Percentiles rank a stretch among this genome's conserved stretches.
phyloP scores from a whole-genome alignment of 2,113 vertebrate species.

The Falcunculus frontatus region DNA sequence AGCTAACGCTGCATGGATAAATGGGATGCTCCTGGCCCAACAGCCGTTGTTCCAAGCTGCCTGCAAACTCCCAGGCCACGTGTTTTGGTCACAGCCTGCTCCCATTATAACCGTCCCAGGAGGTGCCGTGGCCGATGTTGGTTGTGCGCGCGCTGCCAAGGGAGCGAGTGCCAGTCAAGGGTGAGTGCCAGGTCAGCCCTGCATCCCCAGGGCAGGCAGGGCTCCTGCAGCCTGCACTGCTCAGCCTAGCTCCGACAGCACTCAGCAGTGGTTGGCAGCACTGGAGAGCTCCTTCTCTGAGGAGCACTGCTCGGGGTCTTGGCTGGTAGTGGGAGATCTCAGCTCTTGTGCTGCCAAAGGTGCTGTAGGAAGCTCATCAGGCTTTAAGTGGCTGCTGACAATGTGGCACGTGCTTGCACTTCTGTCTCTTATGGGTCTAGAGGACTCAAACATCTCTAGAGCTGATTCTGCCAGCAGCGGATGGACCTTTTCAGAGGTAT shows the following conservation, averaged over 20 bases:
- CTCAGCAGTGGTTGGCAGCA: background rate
- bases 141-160: fast-evolving
- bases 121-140: fast-evolving
- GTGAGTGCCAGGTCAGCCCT: background rate
- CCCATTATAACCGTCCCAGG: background rate
- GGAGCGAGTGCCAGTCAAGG: fast-evolving
- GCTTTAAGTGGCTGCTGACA: background rate
- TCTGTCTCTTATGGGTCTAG: background rate
- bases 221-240: fast-evolving
- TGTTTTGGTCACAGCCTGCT: background rate
- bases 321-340: background rate
- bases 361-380: background rate
- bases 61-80: background rate
- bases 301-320: fast-evolving
- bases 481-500: background rate
- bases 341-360: background rate
- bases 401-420: fast-evolving
- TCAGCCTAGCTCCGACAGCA: background rate
- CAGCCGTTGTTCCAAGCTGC: background rate
- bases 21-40: background rate
- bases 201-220: background rate
- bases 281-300: background rate
- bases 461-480: background rate
- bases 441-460: fast-evolving
- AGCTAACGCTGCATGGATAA: background rate